A percentile compares a stretch with the other conserved stretches of the same genome.
These are phyloP conservation scores for Drosophila affinis DNA, from an alignment of 2,888 invertebrate genomes.

Conservation along the genomic window DNA sequence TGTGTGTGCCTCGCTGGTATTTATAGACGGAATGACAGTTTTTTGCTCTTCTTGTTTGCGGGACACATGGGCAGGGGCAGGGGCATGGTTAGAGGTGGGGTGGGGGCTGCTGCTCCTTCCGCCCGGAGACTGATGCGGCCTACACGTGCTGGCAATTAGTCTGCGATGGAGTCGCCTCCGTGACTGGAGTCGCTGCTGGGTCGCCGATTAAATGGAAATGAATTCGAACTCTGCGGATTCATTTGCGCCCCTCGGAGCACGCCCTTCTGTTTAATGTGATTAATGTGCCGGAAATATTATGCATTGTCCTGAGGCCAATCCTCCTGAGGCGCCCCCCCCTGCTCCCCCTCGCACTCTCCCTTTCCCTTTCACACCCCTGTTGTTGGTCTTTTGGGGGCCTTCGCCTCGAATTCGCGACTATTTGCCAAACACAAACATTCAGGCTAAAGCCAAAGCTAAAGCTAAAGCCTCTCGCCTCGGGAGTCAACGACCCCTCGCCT, in stretches of 20 bases:
- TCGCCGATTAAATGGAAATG: constrained; percentile 28
- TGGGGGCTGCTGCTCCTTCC: neutral
- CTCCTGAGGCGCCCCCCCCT: constrained; percentile 15
- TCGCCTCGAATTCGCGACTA: constrained; percentile 28
- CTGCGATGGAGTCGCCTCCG: constrained; percentile 21
- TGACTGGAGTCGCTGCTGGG: constrained; percentile 15
- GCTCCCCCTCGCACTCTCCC: neutral
- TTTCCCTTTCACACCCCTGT: neutral
- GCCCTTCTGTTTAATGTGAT: constrained; percentile 25
- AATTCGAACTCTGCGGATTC: constrained; percentile 35
- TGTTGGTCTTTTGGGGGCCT: constrained; percentile 16
- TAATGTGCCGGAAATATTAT: constrained; percentile 18
- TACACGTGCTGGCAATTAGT: constrained; percentile 52
- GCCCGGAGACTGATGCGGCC: constrained; percentile 36
- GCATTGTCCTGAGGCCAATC: constrained; percentile 12
- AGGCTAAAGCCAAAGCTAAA: neutral
- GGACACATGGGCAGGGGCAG: constrained; percentile 18
- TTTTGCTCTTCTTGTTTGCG: constrained; percentile 1
- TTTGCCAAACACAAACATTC: constrained; percentile 55
- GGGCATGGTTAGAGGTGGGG: too few relatives aligned
- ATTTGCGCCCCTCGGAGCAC: constrained; percentile 9
- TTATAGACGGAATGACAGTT: constrained; percentile 39
- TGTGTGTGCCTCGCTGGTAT: constrained; percentile 4
- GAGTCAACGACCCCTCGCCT: constrained; percentile 50
- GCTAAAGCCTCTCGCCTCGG: constrained; percentile 30